Conservation (phyloP, 2,113 vertebrate genomes). For the Melanostigma gelatinosum region DNA sequence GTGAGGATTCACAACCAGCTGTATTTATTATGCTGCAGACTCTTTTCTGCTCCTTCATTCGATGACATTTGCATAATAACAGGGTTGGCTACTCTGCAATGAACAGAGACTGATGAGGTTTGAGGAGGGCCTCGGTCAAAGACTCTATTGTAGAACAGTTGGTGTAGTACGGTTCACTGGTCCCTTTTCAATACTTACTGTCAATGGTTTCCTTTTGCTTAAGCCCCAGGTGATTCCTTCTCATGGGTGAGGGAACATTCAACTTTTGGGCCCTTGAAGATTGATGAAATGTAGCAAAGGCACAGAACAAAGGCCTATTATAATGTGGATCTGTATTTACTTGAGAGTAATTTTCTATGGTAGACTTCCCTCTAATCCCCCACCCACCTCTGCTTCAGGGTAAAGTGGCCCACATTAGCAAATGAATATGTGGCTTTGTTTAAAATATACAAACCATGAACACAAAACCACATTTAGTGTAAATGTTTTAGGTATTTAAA, state of each 20-base stretch:
- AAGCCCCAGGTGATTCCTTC: conserved; percentile 33
- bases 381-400: neutral
- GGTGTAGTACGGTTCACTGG: conserved; percentile 45
- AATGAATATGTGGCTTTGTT: neutral
- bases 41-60: conserved; percentile 18
- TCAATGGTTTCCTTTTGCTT: neutral
- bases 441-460: neutral
- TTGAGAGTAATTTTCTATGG: neutral
- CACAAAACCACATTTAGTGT: neutral
- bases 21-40: conserved; percentile 36
- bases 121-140: conserved; percentile 13
- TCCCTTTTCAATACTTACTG: conserved; percentile 18
- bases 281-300: neutral
- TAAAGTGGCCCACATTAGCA: neutral
- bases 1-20: neutral
- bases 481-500: neutral
- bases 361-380: neutral
- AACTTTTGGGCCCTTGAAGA: neutral
- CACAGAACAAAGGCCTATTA: conserved; percentile 35
- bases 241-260: conserved; percentile 18
- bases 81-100: conserved; percentile 10
- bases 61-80: conserved; percentile 55
- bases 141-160: conserved; percentile 27
- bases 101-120: conserved; percentile 24
- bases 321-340: conserved; percentile 15